Evolutionary conservation across 2,113 vertebrate genomes (phyloP).

Genomic region (Etheostoma cragini): DNA sequence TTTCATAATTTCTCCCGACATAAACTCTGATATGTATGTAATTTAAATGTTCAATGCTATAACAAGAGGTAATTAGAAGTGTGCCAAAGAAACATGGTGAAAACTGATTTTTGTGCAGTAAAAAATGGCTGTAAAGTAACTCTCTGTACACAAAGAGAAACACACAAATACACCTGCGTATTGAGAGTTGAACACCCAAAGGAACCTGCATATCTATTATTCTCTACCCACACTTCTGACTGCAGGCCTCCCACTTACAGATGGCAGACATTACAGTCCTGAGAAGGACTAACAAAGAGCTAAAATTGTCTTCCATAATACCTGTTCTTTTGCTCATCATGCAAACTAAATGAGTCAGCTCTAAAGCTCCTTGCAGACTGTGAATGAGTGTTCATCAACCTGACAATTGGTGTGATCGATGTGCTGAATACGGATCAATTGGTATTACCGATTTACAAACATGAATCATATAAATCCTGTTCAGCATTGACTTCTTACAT

Average conservation of each 20-base stretch:
- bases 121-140: slow-evolving; percentile 20
- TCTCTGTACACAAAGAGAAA: slow-evolving; percentile 38
- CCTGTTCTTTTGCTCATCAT: slow-evolving; percentile 18
- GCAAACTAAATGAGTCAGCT: slow-evolving; percentile 20
- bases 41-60: background rate
- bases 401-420: background rate
- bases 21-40: background rate
- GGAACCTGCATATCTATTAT: slow-evolving; percentile 62
- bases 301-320: slow-evolving; percentile 22
- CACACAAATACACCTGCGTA: slow-evolving; percentile 40
- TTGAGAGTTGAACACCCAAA: slow-evolving; percentile 55
- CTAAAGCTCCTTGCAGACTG: slow-evolving; percentile 5
- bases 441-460: background rate
- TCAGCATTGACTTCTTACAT: background rate
- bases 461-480: background rate
- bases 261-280: slow-evolving; percentile 63
- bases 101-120: background rate
- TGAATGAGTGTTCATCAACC: slow-evolving; percentile 13
- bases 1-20: background rate
- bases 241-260: slow-evolving; percentile 62
- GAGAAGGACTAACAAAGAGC: slow-evolving; percentile 27
- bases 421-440: slow-evolving; percentile 1
- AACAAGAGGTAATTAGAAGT: slow-evolving; percentile 2
- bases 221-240: slow-evolving; percentile 48
- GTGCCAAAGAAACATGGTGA: slow-evolving; percentile 2